Base-by-base conservation (phyloP, 2,888 invertebrate genomes). In the Melanargia galathea region DNA sequence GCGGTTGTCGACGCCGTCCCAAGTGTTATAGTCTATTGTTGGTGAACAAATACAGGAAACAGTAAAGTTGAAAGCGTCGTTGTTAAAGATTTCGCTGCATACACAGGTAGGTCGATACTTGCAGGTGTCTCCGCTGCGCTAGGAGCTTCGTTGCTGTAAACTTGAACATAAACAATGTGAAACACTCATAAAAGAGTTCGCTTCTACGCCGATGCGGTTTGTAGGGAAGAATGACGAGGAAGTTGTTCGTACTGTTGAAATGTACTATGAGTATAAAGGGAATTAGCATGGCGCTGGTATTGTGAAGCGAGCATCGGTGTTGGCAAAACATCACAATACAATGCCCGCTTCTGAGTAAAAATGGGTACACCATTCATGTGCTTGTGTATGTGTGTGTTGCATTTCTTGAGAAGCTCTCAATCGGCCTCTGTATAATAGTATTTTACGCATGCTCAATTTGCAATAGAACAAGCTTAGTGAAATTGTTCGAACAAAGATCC, bases 31-130 rank as follows among this genome's bases (percentile, higher is more conserved):
- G 84, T 79, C 87, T 80, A 90, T 91, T 90, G 90, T 91, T 87
- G 75, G 77, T 71, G 78, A 84, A 88, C 89, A 90, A 89, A 88
- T 82, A 84, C 88, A 90, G 91, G 91, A 91, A 90, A 90, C 88
- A 84, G 86, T 86, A 84, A 84, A 87, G 83, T 87, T 81, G 86
- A 86, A 87, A 89, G 86, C 84, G 64, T 83, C 81, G 83, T 83
- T 75, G 76, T 84, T 79, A 80, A 75, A 85, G 81, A 84, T 84
- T 89, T 88, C 83, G 84, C 83, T 74, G 82, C 83, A 81, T 65
- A 43, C 64, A 64, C 89, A 90, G 90, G 90, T 89, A 89, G 86
- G 86, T 87, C 84, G 87, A 86, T 84, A 84, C 59, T 84, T 81
- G 87, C 89, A 90, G 87, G 90, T 90, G 87, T 86, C 77, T 77